Base-by-base conservation (phyloP, 2,797 vertebrate species). In the Petrocephalus sullivani region DNA sequence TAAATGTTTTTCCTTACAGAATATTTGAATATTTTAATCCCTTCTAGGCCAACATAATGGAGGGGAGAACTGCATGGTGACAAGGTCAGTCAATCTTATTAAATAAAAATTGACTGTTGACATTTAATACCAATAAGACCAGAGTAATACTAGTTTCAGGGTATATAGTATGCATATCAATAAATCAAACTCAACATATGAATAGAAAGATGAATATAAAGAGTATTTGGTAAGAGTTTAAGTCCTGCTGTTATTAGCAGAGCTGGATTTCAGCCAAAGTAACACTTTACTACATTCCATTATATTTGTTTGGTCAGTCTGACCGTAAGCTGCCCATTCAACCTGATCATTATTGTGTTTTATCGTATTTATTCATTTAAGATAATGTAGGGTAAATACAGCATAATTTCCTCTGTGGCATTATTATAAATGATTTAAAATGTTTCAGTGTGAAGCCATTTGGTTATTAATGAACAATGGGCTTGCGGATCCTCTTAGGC, bases 1-100 rank as follows among this genome's bases (percentile, higher is more conserved):
- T 98, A 97, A 98, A 97, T 97, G 96, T 96, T 97, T 97, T 96
- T 95, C 94, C 96, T 97, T 97, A 96, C 96, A 92, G 94, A 95
- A 96, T 95, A 95, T 96, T 96, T 96, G 95, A 96, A 96, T 97
- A 97, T 97, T 84, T 97, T 28, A 98, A 98, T 98, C 97, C 97
- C 96, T 96, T 97, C 95, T 94, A 95, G 94, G 92, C 94, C 92
- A 93, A 92, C 93, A 96, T 94, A 96, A 97, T 96, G 92, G 94
- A 94, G 94, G 91, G 90, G 93, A 90, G 89, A 89, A 90, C 89
- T 91, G 88, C 58, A 28, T 92, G 95, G 95, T 95, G 95, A 95
- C 94, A 94, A 94, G 95, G 95, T 96, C 95, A 96, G 93, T 94
- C 95, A 93, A 94, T 94, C 93, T 94, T 95, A 94, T 92, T 93